phyloP scores from a whole-genome alignment of 2,888 invertebrate species.

The Cataglyphis rosenhaueri region DNA sequence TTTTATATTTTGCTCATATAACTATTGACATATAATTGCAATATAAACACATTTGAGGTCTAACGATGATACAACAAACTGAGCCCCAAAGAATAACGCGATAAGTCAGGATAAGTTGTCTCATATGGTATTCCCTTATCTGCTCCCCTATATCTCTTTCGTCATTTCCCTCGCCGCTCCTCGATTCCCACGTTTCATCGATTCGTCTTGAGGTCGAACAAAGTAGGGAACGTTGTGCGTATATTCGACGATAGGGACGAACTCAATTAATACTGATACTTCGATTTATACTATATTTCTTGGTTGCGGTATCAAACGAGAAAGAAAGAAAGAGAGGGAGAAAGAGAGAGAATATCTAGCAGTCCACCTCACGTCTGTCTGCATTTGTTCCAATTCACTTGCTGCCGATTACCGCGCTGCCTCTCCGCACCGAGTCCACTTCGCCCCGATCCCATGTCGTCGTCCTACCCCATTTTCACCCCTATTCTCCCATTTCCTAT shows the following conservation, averaged over 20 bases:
- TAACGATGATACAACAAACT: neutral
- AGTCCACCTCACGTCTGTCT: conserved; percentile 79
- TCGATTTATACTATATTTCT: conserved; percentile 75
- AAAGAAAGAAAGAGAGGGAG: neutral
- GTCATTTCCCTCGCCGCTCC: conserved; percentile 37
- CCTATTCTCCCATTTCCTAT: conserved; percentile 74
- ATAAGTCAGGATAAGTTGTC: conserved; percentile 37
- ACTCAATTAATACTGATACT: conserved; percentile 77
- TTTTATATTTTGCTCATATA: neutral
- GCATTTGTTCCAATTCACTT: conserved; percentile 83
- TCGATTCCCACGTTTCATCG: conserved; percentile 66
- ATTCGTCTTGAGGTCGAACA: conserved; percentile 69
- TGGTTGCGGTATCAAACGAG: conserved; percentile 73
- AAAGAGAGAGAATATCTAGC: conserved; percentile 49
- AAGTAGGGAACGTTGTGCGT: conserved; percentile 57
- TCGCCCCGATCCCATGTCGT: conserved; percentile 67
- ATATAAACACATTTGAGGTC: neutral
- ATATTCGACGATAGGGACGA: conserved; percentile 62
- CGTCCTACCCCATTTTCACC: conserved; percentile 73
- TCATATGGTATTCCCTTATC: conserved; percentile 28
- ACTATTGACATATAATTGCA: neutral
- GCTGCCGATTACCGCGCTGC: conserved; percentile 81
- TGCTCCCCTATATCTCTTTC: conserved; percentile 40
- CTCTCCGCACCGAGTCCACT: conserved; percentile 65
- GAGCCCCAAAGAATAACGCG: conserved; percentile 15